phyloP scores from a whole-genome alignment of 2,113 vertebrate species.

The Corydoras maculifer region DNA sequence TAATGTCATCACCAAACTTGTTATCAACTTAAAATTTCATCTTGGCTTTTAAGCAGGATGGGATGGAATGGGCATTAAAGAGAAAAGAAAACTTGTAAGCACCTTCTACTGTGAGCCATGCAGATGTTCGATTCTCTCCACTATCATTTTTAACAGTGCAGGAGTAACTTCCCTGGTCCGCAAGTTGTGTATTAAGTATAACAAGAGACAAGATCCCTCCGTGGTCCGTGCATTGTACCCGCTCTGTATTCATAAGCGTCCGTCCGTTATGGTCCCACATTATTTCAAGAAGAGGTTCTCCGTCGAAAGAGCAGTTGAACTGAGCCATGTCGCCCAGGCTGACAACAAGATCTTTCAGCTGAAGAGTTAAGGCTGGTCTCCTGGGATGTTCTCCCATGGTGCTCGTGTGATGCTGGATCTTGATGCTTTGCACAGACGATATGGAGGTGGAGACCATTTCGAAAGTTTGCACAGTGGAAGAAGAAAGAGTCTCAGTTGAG shows the following conservation, averaged over 20 bases:
- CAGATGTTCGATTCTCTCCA: conserved; percentile 71
- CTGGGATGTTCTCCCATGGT: conserved; percentile 36
- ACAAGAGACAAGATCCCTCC: conserved; percentile 68
- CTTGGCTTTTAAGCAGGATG: too few relatives aligned
- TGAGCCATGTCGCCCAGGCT: conserved; percentile 65
- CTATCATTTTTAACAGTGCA: conserved; percentile 68
- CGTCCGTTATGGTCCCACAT: conserved; percentile 72
- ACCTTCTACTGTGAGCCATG: conserved; percentile 81
- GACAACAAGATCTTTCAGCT: conserved; percentile 70
- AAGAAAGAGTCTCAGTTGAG: conserved; percentile 53
- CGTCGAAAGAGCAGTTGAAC: conserved; percentile 74
- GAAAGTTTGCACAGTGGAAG: conserved; percentile 59
- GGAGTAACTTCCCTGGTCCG: conserved; percentile 75
- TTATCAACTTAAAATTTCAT: too few relatives aligned
- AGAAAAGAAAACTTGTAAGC: conserved; percentile 66
- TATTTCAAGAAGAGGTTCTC: conserved; percentile 64
- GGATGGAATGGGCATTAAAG: conserved; percentile 62
- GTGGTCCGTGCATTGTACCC: conserved; percentile 63
- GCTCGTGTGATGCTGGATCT: conserved; percentile 45
- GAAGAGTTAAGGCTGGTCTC: conserved; percentile 63
- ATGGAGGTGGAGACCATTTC: conserved; percentile 51
- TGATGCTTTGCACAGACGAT: conserved; percentile 47
- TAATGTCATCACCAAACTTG: too few relatives aligned
- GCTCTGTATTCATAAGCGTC: conserved; percentile 61
- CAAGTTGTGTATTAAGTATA: conserved; percentile 62